These are phyloP conservation scores for Trachurus trachurus DNA, from an alignment of 2,797 vertebrate genomes.

Conservation along the genomic window DNA sequence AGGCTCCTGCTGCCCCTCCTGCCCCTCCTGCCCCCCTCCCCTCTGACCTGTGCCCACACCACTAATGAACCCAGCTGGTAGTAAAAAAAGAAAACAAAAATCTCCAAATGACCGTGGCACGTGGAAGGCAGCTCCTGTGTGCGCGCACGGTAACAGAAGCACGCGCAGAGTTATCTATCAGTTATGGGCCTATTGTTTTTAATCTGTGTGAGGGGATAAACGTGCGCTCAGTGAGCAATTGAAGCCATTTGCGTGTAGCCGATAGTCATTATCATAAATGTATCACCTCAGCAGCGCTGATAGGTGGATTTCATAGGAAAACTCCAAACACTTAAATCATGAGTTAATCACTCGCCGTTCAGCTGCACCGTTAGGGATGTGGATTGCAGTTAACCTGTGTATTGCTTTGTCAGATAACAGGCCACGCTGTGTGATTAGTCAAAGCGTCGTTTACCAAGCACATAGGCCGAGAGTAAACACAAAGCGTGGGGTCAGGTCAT, in stretches of 20 bases:
- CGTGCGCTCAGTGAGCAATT: constrained; percentile 27
- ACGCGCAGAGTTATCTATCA: constrained; percentile 48
- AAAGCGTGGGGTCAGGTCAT: neutral
- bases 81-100: neutral
- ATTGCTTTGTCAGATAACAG: constrained; percentile 39
- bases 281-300: constrained; percentile 19
- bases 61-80: constrained; percentile 1
- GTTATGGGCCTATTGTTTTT: constrained; percentile 25
- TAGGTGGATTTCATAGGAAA: constrained; percentile 42
- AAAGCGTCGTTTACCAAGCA: neutral
- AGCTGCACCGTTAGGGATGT: constrained; percentile 15
- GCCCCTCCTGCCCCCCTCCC: too few species aligned
- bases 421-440: constrained; percentile 33
- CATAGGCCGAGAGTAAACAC: neutral
- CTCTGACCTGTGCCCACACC: neutral
- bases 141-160: constrained; percentile 22
- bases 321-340: constrained; percentile 60
- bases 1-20: neutral
- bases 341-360: constrained; percentile 64
- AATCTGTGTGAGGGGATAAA: constrained; percentile 29
- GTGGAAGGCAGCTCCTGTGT: neutral
- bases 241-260: constrained; percentile 43
- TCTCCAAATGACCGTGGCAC: neutral
- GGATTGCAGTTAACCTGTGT: constrained; percentile 17
- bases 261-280: neutral